A percentile compares a stretch with the other conserved stretches of the same genome.
These are phyloP conservation scores for Dasypus novemcinctus DNA, from an alignment of 2,113 vertebrate genomes.

Conservation along the genomic window DNA sequence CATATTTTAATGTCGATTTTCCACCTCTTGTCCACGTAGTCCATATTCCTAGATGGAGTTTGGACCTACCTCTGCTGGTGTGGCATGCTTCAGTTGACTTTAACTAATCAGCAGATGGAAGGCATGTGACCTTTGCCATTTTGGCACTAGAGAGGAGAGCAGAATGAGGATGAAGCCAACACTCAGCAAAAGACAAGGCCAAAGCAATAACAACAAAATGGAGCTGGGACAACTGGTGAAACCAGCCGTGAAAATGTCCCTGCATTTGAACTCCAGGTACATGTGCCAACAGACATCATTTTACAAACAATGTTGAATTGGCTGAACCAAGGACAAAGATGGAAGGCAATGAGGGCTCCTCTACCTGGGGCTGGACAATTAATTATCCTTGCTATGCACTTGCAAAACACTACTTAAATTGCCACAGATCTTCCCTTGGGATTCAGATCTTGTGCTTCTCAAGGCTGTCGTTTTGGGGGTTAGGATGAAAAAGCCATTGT, in stretches of 20 bases:
- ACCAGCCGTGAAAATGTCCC: accelerated
- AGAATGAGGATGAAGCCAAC: too few species aligned
- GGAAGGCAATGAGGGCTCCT: not conserved
- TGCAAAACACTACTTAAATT: not conserved
- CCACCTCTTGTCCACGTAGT: not conserved
- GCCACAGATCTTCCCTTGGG: not conserved
- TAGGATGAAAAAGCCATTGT: not conserved
- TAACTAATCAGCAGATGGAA: not conserved
- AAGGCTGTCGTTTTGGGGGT: not conserved
- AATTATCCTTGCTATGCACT: not conserved
- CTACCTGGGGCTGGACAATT: not conserved
- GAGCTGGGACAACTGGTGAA: not conserved
- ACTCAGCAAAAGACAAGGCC: not conserved
- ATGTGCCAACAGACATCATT: not conserved
- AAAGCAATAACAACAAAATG: not conserved
- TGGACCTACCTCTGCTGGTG: accelerated
- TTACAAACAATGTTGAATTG: not conserved
- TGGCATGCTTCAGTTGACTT: not conserved
- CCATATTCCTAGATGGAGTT: not conserved
- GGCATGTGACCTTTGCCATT: not conserved
- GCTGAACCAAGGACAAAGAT: not conserved
- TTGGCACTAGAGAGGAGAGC: not conserved
- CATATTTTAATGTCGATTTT: not conserved
- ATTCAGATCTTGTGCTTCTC: not conserved
- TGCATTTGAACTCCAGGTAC: not conserved